Evolutionary conservation across 2,888 invertebrate genomes (phyloP), one percentile per base, ranked within the genome.

Genomic region (Drosophila acutilabella): DNA sequence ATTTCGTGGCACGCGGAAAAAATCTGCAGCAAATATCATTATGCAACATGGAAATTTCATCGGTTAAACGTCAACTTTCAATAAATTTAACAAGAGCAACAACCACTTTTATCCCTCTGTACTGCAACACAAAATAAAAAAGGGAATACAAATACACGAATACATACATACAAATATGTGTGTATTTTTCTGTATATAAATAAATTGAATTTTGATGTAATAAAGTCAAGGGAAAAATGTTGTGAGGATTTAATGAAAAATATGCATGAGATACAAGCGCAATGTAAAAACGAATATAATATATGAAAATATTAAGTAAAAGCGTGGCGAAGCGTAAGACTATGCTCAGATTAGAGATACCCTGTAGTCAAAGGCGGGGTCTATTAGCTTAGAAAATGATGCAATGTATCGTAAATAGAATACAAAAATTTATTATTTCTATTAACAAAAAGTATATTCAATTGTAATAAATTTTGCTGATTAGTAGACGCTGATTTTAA

Each of bases 131-230:
- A 26, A 8, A 26, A 26, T n/a, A n/a, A 26, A 23, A 58, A 58
- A 66, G 40, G 18, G 14, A 18, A 13, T 40, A n/a, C 54, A 64
- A 64, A 62, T 51, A 8, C 41, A 48, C 4, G 41, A n/a, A 30
- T 23, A 14, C 33, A 14, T 44, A 44, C 52, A 50, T 2, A 20
- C 14, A 14, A 23, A 14, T 44, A 47, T 53, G 47, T 54, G 44
- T 61, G 54, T 41, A 20, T 20, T 13, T 47, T 41, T 44, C 16
- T 41, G 36, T 51, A 56, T 52, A 38, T 68, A 58, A 58, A 70
- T 70, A 79, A 66, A 81, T 71, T 78, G 59, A 74, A 71, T 79
- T 78, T 69, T 71, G 65, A 66, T 66, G 47, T 60, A 69, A 81
- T 81, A 81, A 71, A 74, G 47, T 78, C 51, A 60, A 47, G 59